phyloP scores from a whole-genome alignment of 2,113 vertebrate species.

The Lepus timidus region DNA sequence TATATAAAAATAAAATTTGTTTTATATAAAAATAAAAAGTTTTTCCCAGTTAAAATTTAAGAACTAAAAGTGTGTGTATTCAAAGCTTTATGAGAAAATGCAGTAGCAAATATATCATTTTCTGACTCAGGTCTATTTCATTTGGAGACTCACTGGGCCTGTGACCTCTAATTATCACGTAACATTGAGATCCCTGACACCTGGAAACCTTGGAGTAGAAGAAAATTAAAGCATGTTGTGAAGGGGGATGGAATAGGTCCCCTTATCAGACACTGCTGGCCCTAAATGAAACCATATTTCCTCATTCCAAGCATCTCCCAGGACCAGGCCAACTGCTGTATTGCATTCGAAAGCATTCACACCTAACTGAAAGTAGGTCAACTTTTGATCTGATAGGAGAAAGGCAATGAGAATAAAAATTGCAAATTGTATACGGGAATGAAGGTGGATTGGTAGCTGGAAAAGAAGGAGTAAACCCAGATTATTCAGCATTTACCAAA shows the following conservation, averaged over 20 bases:
- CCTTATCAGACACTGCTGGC: background rate
- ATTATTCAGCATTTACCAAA: background rate
- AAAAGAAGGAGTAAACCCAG: background rate
- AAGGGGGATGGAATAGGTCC: background rate
- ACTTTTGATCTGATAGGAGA: background rate
- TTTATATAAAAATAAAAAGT: background rate
- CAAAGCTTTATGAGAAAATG: background rate
- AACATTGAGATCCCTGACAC: background rate
- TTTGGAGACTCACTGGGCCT: background rate
- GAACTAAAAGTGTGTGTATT: background rate
- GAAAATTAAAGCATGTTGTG: background rate
- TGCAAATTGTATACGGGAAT: background rate
- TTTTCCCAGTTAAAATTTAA: background rate
- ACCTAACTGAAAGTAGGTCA: background rate
- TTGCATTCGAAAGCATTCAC: background rate
- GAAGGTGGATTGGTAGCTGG: background rate
- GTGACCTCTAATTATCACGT: background rate
- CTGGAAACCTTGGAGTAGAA: background rate
- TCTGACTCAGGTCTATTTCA: background rate
- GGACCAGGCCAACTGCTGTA: background rate
- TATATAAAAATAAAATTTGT: too few relatives aligned
- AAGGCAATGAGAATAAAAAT: background rate
- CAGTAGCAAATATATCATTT: background rate
- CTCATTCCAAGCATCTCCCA: background rate
- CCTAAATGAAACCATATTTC: background rate